phyloP scores from a whole-genome alignment of 1,140 invertebrate species.

The Cotesia chilonis region DNA sequence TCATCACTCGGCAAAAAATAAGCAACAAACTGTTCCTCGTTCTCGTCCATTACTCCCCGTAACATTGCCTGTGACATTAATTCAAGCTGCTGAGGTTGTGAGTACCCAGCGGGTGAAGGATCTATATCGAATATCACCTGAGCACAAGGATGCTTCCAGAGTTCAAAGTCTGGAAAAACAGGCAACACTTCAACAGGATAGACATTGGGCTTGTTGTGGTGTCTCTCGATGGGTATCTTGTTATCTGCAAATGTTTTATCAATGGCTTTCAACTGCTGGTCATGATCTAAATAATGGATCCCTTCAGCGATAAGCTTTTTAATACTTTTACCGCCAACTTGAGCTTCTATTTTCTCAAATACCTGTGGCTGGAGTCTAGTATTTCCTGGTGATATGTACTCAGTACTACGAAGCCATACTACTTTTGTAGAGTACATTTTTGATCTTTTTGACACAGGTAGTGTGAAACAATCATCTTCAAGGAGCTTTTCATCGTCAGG shows the following conservation, averaged over 20 bases:
- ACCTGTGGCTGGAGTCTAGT: slow-evolving; percentile 95
- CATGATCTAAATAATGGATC: slow-evolving; percentile 94
- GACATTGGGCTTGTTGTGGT: slow-evolving; percentile 95
- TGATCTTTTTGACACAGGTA: slow-evolving; percentile 87
- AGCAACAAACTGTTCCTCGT: slow-evolving; percentile 97
- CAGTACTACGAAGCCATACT: slow-evolving; percentile 96
- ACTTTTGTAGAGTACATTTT: slow-evolving; percentile 92
- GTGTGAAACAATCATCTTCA: slow-evolving; percentile 91
- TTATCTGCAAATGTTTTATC: slow-evolving; percentile 97
- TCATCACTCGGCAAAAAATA: slow-evolving; percentile 96
- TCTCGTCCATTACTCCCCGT: slow-evolving; percentile 96
- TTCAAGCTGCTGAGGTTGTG: slow-evolving; percentile 87
- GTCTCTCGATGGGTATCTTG: slow-evolving; percentile 85
- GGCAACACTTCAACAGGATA: slow-evolving; percentile 87
- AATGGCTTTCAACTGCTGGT: slow-evolving; percentile 97
- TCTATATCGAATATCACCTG: slow-evolving; percentile 99
- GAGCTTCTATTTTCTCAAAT: slow-evolving; percentile 96
- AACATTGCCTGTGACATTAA: slow-evolving; percentile 99
- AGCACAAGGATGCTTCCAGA: slow-evolving; percentile 97
- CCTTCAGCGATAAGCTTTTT: slow-evolving; percentile 96
- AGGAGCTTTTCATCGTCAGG: slow-evolving; percentile 91
- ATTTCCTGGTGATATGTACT: slow-evolving; percentile 99
- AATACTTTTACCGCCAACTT: slow-evolving; percentile 94
- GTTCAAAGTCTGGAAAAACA: slow-evolving; percentile 95
- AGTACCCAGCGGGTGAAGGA: slow-evolving; percentile 83